Conservation (phyloP, 2,113 vertebrate genomes). For the Maccullochella peelii region DNA sequence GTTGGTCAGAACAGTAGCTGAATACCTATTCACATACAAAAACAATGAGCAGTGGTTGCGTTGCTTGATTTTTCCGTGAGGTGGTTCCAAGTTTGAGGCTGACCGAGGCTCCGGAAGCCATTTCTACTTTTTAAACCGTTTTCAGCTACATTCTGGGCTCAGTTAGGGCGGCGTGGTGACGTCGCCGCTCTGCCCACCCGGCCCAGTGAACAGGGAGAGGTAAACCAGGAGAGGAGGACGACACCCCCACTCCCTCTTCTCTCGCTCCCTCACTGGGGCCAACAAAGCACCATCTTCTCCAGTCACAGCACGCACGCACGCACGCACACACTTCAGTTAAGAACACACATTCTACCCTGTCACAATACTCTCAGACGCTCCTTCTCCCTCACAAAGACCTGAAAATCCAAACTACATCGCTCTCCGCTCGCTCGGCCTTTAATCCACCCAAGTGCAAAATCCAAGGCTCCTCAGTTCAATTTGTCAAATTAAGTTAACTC, state of each 20-base stretch:
- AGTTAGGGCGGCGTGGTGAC: conserved; percentile 3
- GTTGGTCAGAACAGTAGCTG: conserved; percentile 11
- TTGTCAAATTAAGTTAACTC: conserved; percentile 70
- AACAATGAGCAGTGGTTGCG: conserved; percentile 28
- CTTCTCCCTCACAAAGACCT: conserved; percentile 31
- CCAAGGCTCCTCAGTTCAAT: conserved; percentile 81
- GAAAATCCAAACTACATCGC: conserved; percentile 30
- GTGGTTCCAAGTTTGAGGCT: conserved; percentile 35
- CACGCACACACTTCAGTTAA: conserved; percentile 15
- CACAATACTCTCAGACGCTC: conserved; percentile 39
- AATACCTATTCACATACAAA: conserved; percentile 37
- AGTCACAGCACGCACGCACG: conserved; percentile 24
- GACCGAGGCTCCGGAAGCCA: conserved; percentile 16
- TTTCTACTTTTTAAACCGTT: conserved; percentile 46
- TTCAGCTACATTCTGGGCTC: conserved; percentile 60
- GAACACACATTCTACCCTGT: conserved; percentile 47
- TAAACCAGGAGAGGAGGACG: conserved; percentile 35
- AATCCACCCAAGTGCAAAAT: conserved; percentile 84
- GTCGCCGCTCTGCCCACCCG: conserved; percentile 11
- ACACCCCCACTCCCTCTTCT: conserved; percentile 17
- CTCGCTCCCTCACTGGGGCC: conserved; percentile 38
- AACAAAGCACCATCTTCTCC: conserved; percentile 66
- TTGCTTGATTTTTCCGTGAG: not conserved
- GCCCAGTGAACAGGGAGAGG: conserved; percentile 38
- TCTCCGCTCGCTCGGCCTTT: not conserved